Conservation (phyloP, 2,888 invertebrate genomes). For the Hipparchia semele region DNA sequence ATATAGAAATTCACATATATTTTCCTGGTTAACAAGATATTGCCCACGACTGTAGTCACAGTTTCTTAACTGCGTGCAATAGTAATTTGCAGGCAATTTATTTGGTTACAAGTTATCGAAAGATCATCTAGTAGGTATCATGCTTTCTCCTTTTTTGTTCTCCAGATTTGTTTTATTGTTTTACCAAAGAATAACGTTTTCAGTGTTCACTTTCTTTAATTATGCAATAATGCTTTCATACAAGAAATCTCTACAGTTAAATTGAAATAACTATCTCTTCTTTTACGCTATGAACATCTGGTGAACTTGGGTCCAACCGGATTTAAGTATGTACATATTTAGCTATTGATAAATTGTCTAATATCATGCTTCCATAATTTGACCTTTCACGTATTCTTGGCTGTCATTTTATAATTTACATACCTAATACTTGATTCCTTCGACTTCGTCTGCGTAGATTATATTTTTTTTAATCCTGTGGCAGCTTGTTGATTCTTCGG, state of each 20-base stretch:
- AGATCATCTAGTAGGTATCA: conserved; percentile 5
- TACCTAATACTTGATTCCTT: too few species aligned
- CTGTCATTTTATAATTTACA: too few species aligned
- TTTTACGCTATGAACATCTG: too few species aligned
- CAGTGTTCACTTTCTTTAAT: conserved; percentile 15
- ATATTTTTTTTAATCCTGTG: too few species aligned
- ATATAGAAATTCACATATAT: conserved; percentile 6
- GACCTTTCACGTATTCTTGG: too few species aligned
- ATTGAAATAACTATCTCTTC: not conserved
- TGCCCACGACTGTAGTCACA: not conserved
- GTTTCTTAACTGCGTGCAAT: conserved; percentile 4
- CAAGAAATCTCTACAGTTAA: not conserved
- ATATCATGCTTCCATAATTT: too few species aligned
- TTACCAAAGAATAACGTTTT: conserved; percentile 8
- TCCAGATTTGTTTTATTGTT: conserved; percentile 9
- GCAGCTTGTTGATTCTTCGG: too few species aligned
- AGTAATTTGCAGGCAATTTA: conserved; percentile 3
- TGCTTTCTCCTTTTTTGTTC: conserved; percentile 20
- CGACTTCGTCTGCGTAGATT: too few species aligned
- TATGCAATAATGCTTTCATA: not conserved
- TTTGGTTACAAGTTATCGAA: conserved; percentile 1
- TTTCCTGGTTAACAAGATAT: not conserved
- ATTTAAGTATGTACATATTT: too few species aligned
- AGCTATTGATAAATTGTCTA: too few species aligned
- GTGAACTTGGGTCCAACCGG: too few species aligned